Conservation (phyloP, 2,797 vertebrate species). For the Xerus rutilus region DNA sequence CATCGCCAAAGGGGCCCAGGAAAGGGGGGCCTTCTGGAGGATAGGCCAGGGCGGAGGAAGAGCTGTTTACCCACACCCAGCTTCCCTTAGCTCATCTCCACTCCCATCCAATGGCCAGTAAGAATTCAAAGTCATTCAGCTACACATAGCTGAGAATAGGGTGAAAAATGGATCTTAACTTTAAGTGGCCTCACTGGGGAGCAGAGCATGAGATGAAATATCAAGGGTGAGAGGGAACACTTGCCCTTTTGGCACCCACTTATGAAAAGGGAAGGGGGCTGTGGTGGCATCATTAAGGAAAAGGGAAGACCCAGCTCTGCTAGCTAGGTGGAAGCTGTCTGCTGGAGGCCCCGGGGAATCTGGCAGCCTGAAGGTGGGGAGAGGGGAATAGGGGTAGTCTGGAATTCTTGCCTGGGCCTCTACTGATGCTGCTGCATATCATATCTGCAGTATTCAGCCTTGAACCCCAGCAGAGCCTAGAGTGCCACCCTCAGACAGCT, state of each 20-base stretch:
- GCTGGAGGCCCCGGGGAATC: neutral
- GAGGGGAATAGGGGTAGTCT: rapidly evolving
- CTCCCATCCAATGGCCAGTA: slow-evolving; percentile 22
- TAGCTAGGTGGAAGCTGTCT: neutral
- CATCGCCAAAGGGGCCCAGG: slow-evolving; percentile 61
- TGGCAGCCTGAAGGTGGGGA: neutral
- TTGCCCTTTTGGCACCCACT: neutral
- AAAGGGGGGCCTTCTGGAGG: slow-evolving; percentile 26
- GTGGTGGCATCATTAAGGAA: neutral
- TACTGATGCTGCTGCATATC: neutral
- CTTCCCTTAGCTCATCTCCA: slow-evolving; percentile 56
- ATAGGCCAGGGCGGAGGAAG: slow-evolving; percentile 11
- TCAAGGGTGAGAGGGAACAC: neutral
- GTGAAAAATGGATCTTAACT: neutral
- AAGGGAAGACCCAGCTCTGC: neutral
- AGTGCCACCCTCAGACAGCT: neutral
- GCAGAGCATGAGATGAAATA: neutral
- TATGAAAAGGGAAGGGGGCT: neutral
- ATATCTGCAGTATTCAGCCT: neutral
- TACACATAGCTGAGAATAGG: neutral
- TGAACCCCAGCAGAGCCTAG: neutral
- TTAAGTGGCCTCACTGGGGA: neutral
- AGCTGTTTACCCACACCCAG: slow-evolving; percentile 49
- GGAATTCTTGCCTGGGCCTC: neutral
- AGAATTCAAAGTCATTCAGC: slow-evolving; percentile 42